Evolutionary conservation across 2,797 vertebrate genomes (phyloP).

Genomic region (Falco concolor): DNA sequence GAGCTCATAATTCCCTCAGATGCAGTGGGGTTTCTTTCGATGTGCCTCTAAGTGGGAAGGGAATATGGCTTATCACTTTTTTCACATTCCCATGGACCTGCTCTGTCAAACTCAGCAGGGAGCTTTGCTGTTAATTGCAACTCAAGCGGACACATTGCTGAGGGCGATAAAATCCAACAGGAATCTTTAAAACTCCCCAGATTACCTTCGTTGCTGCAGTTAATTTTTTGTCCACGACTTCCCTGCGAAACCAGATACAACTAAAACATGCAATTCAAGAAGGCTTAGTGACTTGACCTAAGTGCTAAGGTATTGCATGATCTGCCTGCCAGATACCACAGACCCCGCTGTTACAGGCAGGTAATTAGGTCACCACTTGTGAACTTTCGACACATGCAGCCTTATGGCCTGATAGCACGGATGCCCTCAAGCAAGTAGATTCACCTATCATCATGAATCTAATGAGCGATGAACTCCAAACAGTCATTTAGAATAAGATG

Average conservation of each 20-base stretch:
- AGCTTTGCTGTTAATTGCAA: background rate
- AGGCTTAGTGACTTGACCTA: conserved; percentile 39
- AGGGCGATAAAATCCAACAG: background rate
- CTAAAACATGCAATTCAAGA: conserved; percentile 46
- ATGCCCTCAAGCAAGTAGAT: conserved; percentile 11
- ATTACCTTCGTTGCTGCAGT: background rate
- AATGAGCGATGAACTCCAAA: background rate
- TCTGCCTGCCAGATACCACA: conserved; percentile 40
- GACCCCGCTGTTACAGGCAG: background rate
- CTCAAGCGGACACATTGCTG: background rate
- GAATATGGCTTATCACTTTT: background rate
- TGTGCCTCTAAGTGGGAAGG: background rate
- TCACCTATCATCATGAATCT: background rate
- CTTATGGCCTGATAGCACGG: background rate
- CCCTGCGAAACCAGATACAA: conserved; percentile 8
- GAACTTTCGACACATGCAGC: conserved; percentile 31
- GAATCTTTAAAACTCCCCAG: conserved; percentile 43
- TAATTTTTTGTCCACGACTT: conserved; percentile 32
- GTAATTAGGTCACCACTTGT: conserved; percentile 45
- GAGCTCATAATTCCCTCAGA: background rate
- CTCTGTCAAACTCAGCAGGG: background rate
- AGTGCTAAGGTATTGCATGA: conserved; percentile 39
- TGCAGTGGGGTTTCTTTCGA: background rate
- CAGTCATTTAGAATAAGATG: background rate
- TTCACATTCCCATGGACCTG: background rate